Conservation (phyloP, 2,113 vertebrate species). For the Barnardius zonarius region DNA sequence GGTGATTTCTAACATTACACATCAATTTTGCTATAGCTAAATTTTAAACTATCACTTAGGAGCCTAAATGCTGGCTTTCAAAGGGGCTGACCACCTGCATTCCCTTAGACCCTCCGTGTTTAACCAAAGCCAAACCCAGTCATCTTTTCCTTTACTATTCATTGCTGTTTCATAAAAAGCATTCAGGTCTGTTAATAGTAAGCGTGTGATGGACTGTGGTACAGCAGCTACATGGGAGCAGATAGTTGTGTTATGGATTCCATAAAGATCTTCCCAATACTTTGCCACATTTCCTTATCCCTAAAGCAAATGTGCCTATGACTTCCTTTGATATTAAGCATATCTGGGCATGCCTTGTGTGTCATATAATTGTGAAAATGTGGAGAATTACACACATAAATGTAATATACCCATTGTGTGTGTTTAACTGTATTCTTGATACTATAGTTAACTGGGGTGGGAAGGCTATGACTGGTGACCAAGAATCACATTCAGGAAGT, state of each 20-base stretch:
- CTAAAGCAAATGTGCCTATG: neutral
- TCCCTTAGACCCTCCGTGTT: neutral
- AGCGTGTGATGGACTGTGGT: neutral
- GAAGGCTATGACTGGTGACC: neutral
- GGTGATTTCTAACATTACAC: neutral
- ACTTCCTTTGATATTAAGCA: neutral
- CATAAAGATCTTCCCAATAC: neutral
- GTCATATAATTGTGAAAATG: neutral
- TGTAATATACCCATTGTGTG: neutral
- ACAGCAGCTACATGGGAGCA: accelerated
- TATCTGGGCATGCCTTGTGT: neutral
- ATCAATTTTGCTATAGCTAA: neutral
- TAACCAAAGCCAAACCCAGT: neutral
- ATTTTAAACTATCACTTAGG: neutral
- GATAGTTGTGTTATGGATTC: neutral
- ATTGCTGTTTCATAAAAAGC: neutral
- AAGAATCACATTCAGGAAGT: neutral
- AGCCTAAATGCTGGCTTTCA: neutral
- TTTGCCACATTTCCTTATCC: neutral
- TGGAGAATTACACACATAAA: neutral
- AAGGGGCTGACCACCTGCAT: neutral
- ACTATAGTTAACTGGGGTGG: neutral
- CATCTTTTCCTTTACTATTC: neutral
- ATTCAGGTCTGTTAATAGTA: neutral
- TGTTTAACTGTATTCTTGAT: neutral